phyloP scores from a whole-genome alignment of 2,797 vertebrate species.

The Rousettus madagascariensis region DNA sequence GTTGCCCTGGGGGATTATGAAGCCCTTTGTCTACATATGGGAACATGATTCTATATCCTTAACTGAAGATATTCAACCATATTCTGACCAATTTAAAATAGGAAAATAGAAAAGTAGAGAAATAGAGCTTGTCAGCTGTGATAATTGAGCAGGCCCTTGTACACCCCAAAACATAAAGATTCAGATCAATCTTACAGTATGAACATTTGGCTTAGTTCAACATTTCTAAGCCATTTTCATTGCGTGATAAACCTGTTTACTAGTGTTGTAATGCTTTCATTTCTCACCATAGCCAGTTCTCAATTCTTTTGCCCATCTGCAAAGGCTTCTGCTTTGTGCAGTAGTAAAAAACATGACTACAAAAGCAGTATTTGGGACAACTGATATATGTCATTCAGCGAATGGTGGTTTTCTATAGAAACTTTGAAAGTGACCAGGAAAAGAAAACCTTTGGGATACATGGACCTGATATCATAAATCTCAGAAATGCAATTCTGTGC shows the following conservation, averaged over 20 bases:
- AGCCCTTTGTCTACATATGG: neutral
- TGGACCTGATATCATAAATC: neutral
- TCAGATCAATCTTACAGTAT: neutral
- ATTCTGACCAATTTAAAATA: slow-evolving; percentile 17
- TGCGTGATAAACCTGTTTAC: neutral
- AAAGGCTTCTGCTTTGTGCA: neutral
- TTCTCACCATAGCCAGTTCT: neutral
- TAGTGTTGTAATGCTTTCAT: neutral
- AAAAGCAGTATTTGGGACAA: neutral
- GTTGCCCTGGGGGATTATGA: neutral
- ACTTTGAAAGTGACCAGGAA: neutral
- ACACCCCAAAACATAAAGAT: neutral
- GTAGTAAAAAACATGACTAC: neutral
- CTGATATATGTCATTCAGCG: neutral
- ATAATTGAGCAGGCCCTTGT: neutral
- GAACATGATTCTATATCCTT: neutral
- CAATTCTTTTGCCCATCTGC: neutral
- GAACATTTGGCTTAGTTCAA: neutral
- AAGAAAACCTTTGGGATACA: neutral
- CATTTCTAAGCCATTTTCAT: neutral
- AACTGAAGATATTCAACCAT: neutral
- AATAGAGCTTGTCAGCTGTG: neutral
- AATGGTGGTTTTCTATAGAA: neutral
- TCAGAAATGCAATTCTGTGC: slow-evolving; percentile 1
- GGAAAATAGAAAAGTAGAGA: neutral